Conservation (phyloP, 2,113 vertebrate genomes). For the Chamaetylas fuelleborni region DNA sequence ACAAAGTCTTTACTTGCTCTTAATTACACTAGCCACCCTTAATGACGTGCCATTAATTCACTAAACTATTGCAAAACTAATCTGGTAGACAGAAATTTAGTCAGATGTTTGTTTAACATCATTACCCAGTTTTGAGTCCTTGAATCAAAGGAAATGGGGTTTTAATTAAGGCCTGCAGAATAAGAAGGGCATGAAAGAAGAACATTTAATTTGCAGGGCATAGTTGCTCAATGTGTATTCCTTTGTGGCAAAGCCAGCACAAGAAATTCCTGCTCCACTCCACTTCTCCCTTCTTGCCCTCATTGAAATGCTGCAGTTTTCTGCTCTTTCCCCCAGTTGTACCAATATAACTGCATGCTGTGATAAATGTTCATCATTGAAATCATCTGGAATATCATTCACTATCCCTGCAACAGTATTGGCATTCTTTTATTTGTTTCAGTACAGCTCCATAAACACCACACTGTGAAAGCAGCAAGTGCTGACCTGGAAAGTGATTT, state of each 20-base stretch:
- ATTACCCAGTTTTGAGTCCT: background rate
- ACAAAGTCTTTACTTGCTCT: background rate
- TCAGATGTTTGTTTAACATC: background rate
- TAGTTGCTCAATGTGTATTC: background rate
- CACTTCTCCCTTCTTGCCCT: background rate
- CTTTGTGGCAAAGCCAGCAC: background rate
- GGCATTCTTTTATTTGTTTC: background rate
- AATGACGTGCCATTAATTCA: background rate
- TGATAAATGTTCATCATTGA: background rate
- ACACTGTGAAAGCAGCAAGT: background rate
- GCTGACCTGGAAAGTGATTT: background rate
- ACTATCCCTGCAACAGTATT: background rate
- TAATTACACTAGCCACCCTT: background rate
- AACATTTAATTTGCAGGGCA: background rate
- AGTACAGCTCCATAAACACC: background rate
- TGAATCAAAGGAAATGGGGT: background rate
- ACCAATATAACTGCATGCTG: background rate
- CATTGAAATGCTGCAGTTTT: background rate
- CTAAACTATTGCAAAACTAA: background rate
- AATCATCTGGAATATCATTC: background rate
- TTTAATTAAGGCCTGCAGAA: constrained; percentile 16
- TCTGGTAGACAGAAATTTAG: background rate
- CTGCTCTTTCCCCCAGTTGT: background rate
- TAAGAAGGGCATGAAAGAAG: background rate
- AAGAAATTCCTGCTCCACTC: background rate